These are phyloP conservation scores for Ypsolopha scabrella DNA, from an alignment of 2,888 invertebrate genomes.

Conservation along the genomic window DNA sequence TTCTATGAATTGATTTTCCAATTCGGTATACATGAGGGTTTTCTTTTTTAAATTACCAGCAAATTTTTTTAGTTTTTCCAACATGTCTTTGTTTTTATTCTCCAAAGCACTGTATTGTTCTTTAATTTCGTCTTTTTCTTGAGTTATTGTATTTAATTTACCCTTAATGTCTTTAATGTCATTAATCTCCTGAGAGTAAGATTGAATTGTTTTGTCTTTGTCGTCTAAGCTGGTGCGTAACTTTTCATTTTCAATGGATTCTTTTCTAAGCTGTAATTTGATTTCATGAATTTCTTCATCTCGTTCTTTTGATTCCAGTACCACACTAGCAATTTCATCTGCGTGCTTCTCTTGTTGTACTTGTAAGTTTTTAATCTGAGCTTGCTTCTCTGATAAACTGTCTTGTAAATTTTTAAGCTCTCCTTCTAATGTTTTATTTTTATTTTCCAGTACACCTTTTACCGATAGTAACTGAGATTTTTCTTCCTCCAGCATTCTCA, in stretches of 20 bases:
- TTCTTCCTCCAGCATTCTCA: conserved; percentile 54
- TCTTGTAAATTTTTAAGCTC: conserved; percentile 54
- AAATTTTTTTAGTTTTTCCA: conserved; percentile 84
- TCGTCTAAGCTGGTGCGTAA: conserved; percentile 70
- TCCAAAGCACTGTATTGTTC: conserved; percentile 54
- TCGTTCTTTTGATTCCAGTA: conserved; percentile 59
- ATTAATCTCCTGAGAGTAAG: conserved; percentile 49
- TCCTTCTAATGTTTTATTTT: conserved; percentile 33
- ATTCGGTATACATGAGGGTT: conserved; percentile 71
- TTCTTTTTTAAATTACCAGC: conserved; percentile 83
- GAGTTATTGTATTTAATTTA: conserved; percentile 41
- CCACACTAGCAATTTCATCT: conserved; percentile 55
- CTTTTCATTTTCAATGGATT: conserved; percentile 73
- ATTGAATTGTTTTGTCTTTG: conserved; percentile 52
- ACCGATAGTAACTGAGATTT: conserved; percentile 41
- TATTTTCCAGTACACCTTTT: conserved; percentile 38
- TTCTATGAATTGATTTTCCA: conserved; percentile 66
- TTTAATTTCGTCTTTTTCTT: conserved; percentile 50
- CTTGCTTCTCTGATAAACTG: conserved; percentile 51
- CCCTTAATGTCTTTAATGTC: conserved; percentile 47
- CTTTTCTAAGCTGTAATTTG: conserved; percentile 66
- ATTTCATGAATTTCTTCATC: conserved; percentile 69
- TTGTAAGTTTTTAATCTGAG: conserved; percentile 53
- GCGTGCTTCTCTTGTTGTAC: conserved; percentile 55
- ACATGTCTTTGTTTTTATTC: conserved; percentile 74